These are phyloP conservation scores for Astur gentilis DNA, from an alignment of 2,113 vertebrate species.

Conservation along the genomic window DNA sequence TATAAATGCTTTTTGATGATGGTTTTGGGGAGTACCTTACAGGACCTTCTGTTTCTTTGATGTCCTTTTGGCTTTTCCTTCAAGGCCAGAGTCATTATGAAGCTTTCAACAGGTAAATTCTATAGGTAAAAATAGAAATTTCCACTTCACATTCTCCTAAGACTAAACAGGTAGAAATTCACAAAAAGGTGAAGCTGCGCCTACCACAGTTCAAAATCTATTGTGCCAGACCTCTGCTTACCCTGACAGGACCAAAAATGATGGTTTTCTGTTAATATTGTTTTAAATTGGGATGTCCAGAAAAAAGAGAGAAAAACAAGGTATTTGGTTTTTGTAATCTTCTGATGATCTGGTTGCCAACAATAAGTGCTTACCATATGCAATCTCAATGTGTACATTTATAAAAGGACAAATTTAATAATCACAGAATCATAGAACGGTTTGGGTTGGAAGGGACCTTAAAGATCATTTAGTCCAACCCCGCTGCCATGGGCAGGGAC, in stretches of 20 bases:
- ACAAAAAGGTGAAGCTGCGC: background rate
- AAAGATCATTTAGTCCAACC: background rate
- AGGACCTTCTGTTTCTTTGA: background rate
- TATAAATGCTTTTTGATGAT: background rate
- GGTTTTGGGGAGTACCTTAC: background rate
- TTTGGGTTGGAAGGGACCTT: background rate
- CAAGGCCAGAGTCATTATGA: background rate
- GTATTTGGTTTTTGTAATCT: background rate
- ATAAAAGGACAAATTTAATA: background rate
- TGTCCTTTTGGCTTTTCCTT: background rate
- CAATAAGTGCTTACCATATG: background rate
- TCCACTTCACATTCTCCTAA: background rate
- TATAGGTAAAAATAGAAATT: background rate
- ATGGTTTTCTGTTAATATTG: background rate
- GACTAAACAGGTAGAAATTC: background rate
- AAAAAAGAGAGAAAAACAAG: background rate
- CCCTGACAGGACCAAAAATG: background rate
- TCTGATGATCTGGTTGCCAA: background rate
- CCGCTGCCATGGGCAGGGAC: background rate
- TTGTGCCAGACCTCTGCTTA: background rate
- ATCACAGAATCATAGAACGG: background rate
- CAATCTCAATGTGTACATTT: background rate
- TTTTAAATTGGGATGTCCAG: background rate
- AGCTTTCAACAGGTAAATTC: background rate
- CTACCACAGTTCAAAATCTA: background rate